Base-by-base conservation (phyloP, 2,797 vertebrate genomes). In the Tarsius wallacei region DNA sequence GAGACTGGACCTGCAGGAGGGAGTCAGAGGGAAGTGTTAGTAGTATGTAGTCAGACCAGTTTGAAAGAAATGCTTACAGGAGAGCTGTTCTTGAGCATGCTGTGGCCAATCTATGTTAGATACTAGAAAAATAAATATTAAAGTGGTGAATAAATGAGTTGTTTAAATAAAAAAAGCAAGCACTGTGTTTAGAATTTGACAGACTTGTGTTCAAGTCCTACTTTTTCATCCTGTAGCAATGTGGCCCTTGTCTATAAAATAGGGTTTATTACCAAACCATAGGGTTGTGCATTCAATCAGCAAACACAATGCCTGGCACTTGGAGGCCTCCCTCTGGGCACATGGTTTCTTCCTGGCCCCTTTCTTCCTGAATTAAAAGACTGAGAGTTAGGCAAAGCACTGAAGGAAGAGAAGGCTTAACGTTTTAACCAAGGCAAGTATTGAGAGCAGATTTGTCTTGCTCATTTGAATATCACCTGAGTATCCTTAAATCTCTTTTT, bases 61-160 rank as follows among this genome's bases (percentile, higher is more conserved):
- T 47, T 81, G 17, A 19, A 66, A 28, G 55, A 66, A 63, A 55
- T 31, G 21, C 49, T 81, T 89, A 47, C 7, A 49, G 63, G 68
- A 87, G 36, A 71, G 22, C 55, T 70, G 8, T 91, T 81, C 42
- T 68, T 81, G 64, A 76, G 42, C 36, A 7, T 76, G 31, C 31
- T 64, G 0, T 78, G 11, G 36, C 70, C 22, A 74, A 64, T 77
- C 28, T 51, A 90, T 5, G 21, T 36, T 94, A 70, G 36, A 90
- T 63, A 70, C 73, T 77, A 49, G 63, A 93, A 84, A 80, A 87
- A 77, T 51, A 82, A 64, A 81, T 78, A 57, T 63, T 90, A 70
- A 96, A 95, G 16, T 82, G 64, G 31, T 66, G 10, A 26, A 21
- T 57, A 84, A 21, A 31, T 87, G 74, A 24, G 19, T 63, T 70